Percentiles rank a stretch among this genome's conserved stretches.
These are phyloP conservation scores for Tokudaia muenninki DNA, from an alignment of 2,797 vertebrate species.

Conservation along the genomic window DNA sequence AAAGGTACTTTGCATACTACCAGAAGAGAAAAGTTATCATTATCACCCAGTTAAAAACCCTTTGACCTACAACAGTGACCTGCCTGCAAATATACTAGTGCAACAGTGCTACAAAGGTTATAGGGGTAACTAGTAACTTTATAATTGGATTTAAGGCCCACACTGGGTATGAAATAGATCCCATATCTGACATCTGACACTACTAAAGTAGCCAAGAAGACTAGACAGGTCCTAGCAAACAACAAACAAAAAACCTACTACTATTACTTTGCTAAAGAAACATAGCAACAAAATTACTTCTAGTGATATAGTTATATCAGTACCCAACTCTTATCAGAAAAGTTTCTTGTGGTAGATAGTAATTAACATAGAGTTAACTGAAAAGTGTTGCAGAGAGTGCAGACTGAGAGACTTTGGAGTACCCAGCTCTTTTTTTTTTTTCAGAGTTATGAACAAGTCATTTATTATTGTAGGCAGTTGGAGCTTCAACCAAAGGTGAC, in stretches of 20 bases:
- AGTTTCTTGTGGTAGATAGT: not conserved
- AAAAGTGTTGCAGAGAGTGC: not conserved
- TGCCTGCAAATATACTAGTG: not conserved
- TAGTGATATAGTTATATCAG: not conserved
- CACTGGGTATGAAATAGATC: not conserved
- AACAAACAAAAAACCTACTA: not conserved
- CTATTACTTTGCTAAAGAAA: not conserved
- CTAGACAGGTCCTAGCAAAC: not conserved
- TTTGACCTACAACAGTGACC: not conserved
- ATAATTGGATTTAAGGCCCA: not conserved
- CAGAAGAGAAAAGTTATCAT: not conserved
- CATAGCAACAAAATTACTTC: not conserved
- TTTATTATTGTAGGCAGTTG: not conserved
- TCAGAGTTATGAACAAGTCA: not conserved
- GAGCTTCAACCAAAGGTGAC: not conserved
- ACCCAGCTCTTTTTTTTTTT: too few relatives aligned
- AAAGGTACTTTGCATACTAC: not conserved
- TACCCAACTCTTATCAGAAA: not conserved
- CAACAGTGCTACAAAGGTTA: not conserved
- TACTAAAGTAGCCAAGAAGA: not conserved
- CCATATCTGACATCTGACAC: not conserved
- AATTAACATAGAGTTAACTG: not conserved
- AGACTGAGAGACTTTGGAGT: not conserved
- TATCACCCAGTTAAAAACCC: not conserved
- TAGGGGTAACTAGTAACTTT: not conserved